Conservation (phyloP, 1,140 invertebrate genomes). For the Heliothis subflexa region DNA sequence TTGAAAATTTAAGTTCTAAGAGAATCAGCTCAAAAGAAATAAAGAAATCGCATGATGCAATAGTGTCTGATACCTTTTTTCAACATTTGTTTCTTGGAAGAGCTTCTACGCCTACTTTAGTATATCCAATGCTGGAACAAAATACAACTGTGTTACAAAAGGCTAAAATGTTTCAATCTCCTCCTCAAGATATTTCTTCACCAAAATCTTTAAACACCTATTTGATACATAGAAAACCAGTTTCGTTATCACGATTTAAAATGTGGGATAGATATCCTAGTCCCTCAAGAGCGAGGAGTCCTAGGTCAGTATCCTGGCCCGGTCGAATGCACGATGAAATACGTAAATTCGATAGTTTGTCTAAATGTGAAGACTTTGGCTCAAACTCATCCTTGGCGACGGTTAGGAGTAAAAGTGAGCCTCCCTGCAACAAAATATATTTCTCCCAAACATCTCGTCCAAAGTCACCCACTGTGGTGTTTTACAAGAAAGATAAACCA, state of each 20-base stretch:
- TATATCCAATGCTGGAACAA: constrained; percentile 72
- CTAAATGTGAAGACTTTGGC: constrained; percentile 71
- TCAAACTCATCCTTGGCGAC: constrained; percentile 74
- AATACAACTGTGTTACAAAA: constrained; percentile 88
- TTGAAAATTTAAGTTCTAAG: constrained; percentile 58
- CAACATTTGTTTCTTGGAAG: constrained; percentile 89
- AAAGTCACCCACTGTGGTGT: constrained; percentile 74
- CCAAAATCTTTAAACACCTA: constrained; percentile 88
- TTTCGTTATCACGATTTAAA: constrained; percentile 90
- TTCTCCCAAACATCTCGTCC: constrained; percentile 83
- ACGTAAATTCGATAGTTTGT: constrained; percentile 78
- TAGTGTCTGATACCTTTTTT: constrained; percentile 89
- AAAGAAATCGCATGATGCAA: constrained; percentile 85
- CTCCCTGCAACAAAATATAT: constrained; percentile 82
- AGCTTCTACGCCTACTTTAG: constrained; percentile 62
- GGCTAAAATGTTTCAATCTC: constrained; percentile 88
- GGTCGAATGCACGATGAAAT: constrained; percentile 78
- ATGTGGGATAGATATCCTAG: constrained; percentile 88
- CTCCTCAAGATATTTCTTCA: constrained; percentile 75
- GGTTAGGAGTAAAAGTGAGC: constrained; percentile 86
- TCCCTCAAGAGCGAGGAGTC: constrained; percentile 61
- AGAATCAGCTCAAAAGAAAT: constrained; percentile 83
- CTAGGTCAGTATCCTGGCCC: constrained; percentile 83
- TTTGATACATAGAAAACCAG: constrained; percentile 89
- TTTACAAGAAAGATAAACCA: constrained; percentile 63